Base-by-base conservation (phyloP, 2,797 vertebrate genomes). In the Chrysocyon brachyurus region DNA sequence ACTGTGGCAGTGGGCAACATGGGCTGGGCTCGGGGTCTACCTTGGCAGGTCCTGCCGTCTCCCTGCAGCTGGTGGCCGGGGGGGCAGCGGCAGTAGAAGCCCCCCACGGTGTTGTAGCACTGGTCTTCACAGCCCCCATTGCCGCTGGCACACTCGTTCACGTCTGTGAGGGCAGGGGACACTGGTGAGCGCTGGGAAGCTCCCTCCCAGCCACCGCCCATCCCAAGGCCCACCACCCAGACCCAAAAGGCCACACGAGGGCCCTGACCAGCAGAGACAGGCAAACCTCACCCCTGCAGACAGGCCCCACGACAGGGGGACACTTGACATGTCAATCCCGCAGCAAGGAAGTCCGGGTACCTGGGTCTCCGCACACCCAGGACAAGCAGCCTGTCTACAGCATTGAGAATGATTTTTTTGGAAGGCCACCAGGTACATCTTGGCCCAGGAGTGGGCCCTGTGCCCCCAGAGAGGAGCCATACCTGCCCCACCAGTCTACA, bases 21-120 rank as follows among this genome's bases (percentile, higher is more conserved):
- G n/a, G 12, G n/a, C n/a, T 2, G 8, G 26, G 52, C 21, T 17
- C 0, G 3, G 16, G 28, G 28, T 86, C 63, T 93, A 99, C 99
- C 99, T 98, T 98, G 97, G 81, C 99, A 99, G 1, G 98, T 98
- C 98, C 98, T 99, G 4, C 99, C 98, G 0, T 99, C 99, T 1
- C 98, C 98, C 31, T 96, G 98, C 88, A 99, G 98, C 95, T 98
- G 98, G 87, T 92, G 52, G 28, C 40, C 14, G 0, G 97, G 63
- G 0, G 98, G 98, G 68, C 99, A 99, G 96, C 98, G 98, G 98
- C 99, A 99, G 98, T 99, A 99, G 98, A 99, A 99, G 91, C 99
- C 99, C 54, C 54, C 99, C 4, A 99, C 98, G n/a, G 99, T 99
- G 98, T 99, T 99, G 96, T 98, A 98, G 98, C 99, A 99, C 17